phyloP scores from a whole-genome alignment of 2,888 invertebrate genomes.

The Drosophila imparisetae region DNA sequence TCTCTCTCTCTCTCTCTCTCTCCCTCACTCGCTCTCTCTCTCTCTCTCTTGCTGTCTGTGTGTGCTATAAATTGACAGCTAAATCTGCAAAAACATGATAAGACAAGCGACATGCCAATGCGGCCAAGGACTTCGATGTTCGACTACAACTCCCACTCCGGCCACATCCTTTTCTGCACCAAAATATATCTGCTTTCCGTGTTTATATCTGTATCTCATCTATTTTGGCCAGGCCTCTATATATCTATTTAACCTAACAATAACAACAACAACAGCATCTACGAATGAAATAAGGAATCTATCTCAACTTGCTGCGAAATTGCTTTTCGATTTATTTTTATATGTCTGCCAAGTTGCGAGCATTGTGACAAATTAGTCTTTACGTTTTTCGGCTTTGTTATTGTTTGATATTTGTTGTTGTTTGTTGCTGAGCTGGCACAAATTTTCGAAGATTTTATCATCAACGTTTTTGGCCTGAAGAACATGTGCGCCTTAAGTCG shows the following conservation, averaged over 20 bases:
- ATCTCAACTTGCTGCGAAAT: conserved; percentile 66
- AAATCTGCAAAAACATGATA: conserved; percentile 80
- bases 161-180: conserved; percentile 2
- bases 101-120: conserved; percentile 80
- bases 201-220: conserved; percentile 65
- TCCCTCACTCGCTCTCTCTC: not conserved
- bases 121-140: conserved; percentile 63
- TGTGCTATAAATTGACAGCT: conserved; percentile 78
- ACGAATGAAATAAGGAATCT: conserved; percentile 33
- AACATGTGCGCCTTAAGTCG: conserved; percentile 5
- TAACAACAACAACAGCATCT: conserved; percentile 19
- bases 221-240: conserved; percentile 52
- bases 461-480: conserved; percentile 12
- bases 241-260: conserved; percentile 68
- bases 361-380: conserved; percentile 77
- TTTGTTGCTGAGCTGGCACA: conserved; percentile 39
- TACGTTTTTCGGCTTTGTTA: conserved; percentile 35
- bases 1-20: conserved; percentile 1
- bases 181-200: conserved; percentile 45
- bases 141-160: not conserved
- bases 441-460: conserved; percentile 44
- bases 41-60: conserved; percentile 21
- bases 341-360: conserved; percentile 72
- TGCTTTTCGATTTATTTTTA: conserved; percentile 80
- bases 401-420: conserved; percentile 29